Base-by-base conservation (phyloP, 1,140 invertebrate genomes). In the Drosophila fuyamai region DNA sequence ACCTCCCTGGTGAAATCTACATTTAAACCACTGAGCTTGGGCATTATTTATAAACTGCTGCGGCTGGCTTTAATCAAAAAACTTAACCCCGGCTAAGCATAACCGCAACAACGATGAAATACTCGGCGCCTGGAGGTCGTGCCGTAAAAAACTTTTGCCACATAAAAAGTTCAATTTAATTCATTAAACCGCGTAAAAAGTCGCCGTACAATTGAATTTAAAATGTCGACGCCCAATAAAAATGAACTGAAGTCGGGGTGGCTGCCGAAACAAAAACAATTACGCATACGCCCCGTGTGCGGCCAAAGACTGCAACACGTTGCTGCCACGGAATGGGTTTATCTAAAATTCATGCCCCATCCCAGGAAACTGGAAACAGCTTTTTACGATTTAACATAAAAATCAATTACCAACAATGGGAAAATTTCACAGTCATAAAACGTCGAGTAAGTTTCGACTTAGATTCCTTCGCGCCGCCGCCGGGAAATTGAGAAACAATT, bases 121-220 rank as follows among this genome's bases (percentile, higher is more conserved):
- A 67, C 86, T 74, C 47, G 82, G 75, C 81, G 81, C 82, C 81
- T 78, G 80, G 58, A 86, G 82, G 83, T 88, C 75, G 66, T 40
- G 27, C 55, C 81, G 48, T 84, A 85, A 84, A 85, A 80, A 77
- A 86, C 78, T 65, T 86, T 88, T 79, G 54, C 56, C 80, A 35
- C 83, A 88, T 88, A 88, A 88, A 88, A 88, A 88, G 83, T 88
- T 88, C 84, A 88, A 88, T 88, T 89, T 88, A 83, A 88, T 86
- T 89, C 83, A 88, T 86, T 88, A 86, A 86, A 76, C 58, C 80
- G 55, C 65, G 70, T 76, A 86, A 86, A 86, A 85, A 86, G 71
- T 86, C 83, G 67, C 51, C 55, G 10, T 73, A 70, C 83, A 88
- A 88, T 88, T 88, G 83, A 88, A 88, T 89, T 83, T 88, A 79